Evolutionary conservation across 1,140 invertebrate species (phyloP).

Genomic region (Chionoecetes opilio): DNA sequence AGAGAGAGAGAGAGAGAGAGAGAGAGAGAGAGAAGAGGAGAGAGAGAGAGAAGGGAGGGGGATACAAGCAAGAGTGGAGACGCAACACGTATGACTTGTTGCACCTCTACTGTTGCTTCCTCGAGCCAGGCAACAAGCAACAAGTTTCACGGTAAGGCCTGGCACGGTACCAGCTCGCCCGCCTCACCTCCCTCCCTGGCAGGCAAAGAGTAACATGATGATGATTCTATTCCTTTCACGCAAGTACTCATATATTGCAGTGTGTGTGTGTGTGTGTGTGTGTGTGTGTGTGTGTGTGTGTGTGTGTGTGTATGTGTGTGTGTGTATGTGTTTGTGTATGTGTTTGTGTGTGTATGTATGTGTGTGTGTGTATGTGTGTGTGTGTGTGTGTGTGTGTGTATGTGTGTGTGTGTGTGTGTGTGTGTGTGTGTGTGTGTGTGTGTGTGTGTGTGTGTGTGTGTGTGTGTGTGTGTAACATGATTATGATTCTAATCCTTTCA

Average conservation of each 20-base stretch:
- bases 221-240: neutral
- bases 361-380: no score
- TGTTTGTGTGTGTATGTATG: constrained; percentile 20
- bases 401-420: no score
- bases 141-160: constrained; percentile 23
- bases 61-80: neutral
- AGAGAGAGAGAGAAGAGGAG: neutral
- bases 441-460: no score
- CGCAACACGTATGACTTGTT: constrained; percentile 60
- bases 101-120: constrained; percentile 46
- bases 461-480: no score
- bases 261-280: no score
- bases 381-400: no score
- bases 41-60: neutral
- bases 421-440: no score
- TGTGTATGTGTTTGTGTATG: constrained; percentile 58
- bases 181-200: neutral
- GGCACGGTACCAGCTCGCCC: constrained; percentile 38
- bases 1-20: neutral
- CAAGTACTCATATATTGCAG: neutral
- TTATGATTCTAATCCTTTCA: neutral
- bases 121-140: constrained; percentile 14
- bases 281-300: neutral
- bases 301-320: constrained; percentile 43
- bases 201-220: neutral